Percentiles rank a stretch among this genome's conserved stretches.
Evolutionary conservation across 2,888 invertebrate species (phyloP).

Genomic region (Pyrocoelia pectoralis): DNA sequence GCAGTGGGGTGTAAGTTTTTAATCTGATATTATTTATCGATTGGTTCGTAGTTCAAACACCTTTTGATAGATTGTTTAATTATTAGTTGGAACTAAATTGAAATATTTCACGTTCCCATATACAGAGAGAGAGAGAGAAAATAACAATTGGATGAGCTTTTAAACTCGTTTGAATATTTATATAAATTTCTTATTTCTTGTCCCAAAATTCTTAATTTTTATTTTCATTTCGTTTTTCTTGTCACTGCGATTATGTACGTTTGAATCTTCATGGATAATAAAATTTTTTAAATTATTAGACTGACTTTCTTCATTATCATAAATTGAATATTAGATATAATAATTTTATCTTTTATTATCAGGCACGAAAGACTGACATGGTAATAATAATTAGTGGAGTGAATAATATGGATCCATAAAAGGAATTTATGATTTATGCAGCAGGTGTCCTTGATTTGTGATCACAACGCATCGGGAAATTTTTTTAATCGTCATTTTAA

Average conservation of each 20-base stretch:
- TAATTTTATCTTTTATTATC: slow-evolving; percentile 5
- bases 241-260: no score
- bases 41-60: slow-evolving; percentile 45
- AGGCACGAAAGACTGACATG: slow-evolving; percentile 6
- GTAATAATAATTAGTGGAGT: slow-evolving; percentile 21
- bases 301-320: slow-evolving; percentile 7
- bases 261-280: neutral
- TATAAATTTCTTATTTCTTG: neutral
- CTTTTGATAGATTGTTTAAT: slow-evolving; percentile 59
- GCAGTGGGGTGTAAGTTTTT: slow-evolving; percentile 19
- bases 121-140: neutral
- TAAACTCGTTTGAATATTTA: neutral
- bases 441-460: slow-evolving; percentile 58
- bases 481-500: slow-evolving; percentile 56
- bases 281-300: neutral
- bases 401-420: slow-evolving; percentile 19
- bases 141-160: no score
- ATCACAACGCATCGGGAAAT: slow-evolving; percentile 53
- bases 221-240: no score
- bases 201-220: no score
- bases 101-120: neutral
- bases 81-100: slow-evolving; percentile 51
- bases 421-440: slow-evolving; percentile 52
- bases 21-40: slow-evolving; percentile 35
- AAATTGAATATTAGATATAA: slow-evolving; percentile 5